Base-by-base conservation (phyloP, 2,888 invertebrate species). In the Sthenelais limicola region DNA sequence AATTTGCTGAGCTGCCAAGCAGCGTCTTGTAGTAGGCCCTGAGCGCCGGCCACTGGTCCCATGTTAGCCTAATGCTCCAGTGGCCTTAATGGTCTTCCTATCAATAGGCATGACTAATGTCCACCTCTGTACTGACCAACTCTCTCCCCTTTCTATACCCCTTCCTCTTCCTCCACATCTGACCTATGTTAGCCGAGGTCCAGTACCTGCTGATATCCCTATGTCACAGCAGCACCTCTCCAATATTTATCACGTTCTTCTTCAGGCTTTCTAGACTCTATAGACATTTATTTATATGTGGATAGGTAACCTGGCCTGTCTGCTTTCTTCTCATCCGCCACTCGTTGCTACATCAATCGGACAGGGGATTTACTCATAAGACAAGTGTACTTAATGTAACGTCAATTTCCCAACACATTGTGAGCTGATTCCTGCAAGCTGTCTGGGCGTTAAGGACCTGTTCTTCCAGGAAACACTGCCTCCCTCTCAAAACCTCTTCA, bases 171-270 rank as follows among this genome's bases (percentile, higher is more conserved):
- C 43, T 43, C 43, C 43, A 43, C 43, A 18, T 18, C 43, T 56
- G 56, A 56, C 56, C 56, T 56, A 56, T 43, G 43, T 43, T 43
- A n/a, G n/a, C n/a, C n/a, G n/a, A n/a, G n/a, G n/a, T n/a, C n/a
- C n/a, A n/a, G n/a, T n/a, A n/a, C n/a, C n/a, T n/a, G n/a, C n/a
- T n/a, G n/a, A n/a, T n/a, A n/a, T n/a, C n/a, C n/a, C n/a, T n/a
- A n/a, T n/a, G n/a, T n/a, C n/a, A n/a, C n/a, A n/a, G n/a, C n/a
- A n/a, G n/a, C n/a, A n/a, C n/a, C n/a, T n/a, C n/a, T n/a, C n/a
- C n/a, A n/a, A n/a, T n/a, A n/a, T n/a, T n/a, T n/a, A n/a, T n/a
- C n/a, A n/a, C n/a, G n/a, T n/a, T n/a, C n/a, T n/a, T n/a, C n/a
- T n/a, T n/a, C n/a, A n/a, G n/a, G n/a, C n/a, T n/a, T n/a, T n/a